Percentiles rank a stretch among this genome's conserved stretches.
Conservation (phyloP, 2,113 vertebrate species). For the Scytalopus superciliaris region DNA sequence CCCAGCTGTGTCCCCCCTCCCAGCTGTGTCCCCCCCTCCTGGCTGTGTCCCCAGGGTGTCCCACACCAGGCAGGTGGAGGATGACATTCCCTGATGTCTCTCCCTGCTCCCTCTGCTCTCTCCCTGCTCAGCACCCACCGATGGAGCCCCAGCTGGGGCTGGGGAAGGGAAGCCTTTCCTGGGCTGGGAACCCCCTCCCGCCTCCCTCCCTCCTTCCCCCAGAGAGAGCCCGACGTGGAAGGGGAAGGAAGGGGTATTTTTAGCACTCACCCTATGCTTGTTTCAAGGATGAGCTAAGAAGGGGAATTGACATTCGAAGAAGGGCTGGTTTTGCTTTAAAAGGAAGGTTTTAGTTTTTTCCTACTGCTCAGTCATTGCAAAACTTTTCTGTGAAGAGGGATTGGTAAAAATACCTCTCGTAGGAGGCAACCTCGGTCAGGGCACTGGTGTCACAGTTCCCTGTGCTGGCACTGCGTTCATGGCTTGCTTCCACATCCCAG, state of each 20-base stretch:
- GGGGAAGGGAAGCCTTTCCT: background rate
- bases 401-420: background rate
- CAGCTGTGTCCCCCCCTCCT: too few relatives aligned
- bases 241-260: conserved; percentile 40
- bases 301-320: background rate
- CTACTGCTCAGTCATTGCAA: background rate
- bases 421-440: background rate
- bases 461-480: background rate
- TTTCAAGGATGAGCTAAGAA: conserved; percentile 9
- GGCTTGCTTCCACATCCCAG: background rate
- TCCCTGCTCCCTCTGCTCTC: background rate
- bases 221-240: background rate
- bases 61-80: background rate
- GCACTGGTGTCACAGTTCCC: background rate
- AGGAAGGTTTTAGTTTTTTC: background rate
- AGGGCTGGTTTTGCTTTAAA: conserved; percentile 9
- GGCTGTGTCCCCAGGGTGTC: background rate
- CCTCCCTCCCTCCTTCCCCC: background rate
- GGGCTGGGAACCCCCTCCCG: conserved; percentile 21
- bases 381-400: background rate
- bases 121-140: fast-evolving
- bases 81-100: fast-evolving
- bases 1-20: background rate
- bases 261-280: background rate
- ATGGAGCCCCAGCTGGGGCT: background rate